Base-by-base conservation (phyloP, 2,113 vertebrate species). In the Motacilla tschutschensis region DNA sequence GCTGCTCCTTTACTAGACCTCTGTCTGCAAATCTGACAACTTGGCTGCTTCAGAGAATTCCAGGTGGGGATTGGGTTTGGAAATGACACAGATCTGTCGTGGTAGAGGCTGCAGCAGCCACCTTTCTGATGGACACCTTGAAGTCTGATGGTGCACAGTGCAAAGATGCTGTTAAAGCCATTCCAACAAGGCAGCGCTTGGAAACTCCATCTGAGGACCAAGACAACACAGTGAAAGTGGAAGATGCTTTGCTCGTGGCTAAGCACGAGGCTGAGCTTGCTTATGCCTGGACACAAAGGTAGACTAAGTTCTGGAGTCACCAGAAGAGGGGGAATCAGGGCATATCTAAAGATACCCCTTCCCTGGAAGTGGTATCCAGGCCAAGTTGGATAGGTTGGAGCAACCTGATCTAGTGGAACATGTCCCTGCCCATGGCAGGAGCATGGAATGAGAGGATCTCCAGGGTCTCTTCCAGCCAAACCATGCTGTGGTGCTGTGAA, bases 71-170 rank as follows among this genome's bases (percentile, higher is more conserved):
- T 18, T 8, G 5, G 41, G 9, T 71, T 25, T 41, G 41, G 70
- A 64, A 48, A 0, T 5, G n/a, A n/a, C 24, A 8, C 0, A 1
- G 25, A 7, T 12, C 26, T 25, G 9, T 26, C 25, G 22, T 80
- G 36, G 10, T 7, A 14, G 62, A 47, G 58, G 17, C 40, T 74
- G 26, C 12, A 40, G 31, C 70, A 80, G 29, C 28, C 24, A 14
- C 35, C 21, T 81, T 40, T 44, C 40, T 55, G 21, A 38, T 12
- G 26, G 48, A 21, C 36, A 21, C 36, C 21, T 19, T 28, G 21
- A 65, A 48, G 6, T 33, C 44, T 82, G 25, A 13, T 64, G 25
- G 26, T 20, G 47, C 10, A 6, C 28, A 43, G 21, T 5, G 17
- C 35, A 46, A 22, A 38, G 33, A 8, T 28, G 16, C 22, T 38